A percentile compares a stretch with the other conserved stretches of the same genome.
Conservation (phyloP, 2,797 vertebrate species). For the Sparus aurata region DNA sequence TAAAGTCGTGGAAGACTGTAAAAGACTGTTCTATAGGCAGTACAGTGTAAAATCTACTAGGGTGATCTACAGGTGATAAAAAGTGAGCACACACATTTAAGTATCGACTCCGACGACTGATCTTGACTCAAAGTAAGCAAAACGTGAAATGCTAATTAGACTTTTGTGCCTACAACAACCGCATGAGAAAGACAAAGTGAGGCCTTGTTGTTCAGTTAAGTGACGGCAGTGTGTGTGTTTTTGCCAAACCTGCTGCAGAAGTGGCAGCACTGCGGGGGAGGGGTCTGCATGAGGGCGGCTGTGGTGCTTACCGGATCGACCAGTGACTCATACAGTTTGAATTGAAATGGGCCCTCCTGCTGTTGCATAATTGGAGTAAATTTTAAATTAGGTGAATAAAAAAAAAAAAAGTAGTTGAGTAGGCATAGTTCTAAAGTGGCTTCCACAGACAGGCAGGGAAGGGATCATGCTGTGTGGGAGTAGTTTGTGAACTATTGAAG, state of each 20-base stretch:
- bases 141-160: slow-evolving; percentile 8
- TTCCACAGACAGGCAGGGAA: slow-evolving; percentile 25
- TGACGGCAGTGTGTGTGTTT: slow-evolving; percentile 6
- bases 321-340: slow-evolving; percentile 63
- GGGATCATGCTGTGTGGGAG: slow-evolving; percentile 1
- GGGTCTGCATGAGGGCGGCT: slow-evolving; percentile 22
- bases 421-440: slow-evolving; percentile 27
- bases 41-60: background rate
- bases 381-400: slow-evolving; percentile 22
- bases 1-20: background rate
- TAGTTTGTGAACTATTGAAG: background rate
- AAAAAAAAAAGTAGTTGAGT: background rate
- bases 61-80: background rate
- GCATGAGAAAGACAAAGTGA: background rate
- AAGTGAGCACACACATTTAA: background rate
- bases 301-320: slow-evolving; percentile 20
- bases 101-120: background rate
- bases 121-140: background rate
- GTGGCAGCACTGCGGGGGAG: slow-evolving; percentile 17
- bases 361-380: slow-evolving; percentile 42
- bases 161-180: background rate
- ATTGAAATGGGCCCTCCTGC: slow-evolving; percentile 42
- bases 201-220: background rate
- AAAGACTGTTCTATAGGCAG: background rate
- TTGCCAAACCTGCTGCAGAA: slow-evolving; percentile 37